Evolutionary conservation across 2,797 vertebrate species (phyloP).

Genomic region (Lemur catta): DNA sequence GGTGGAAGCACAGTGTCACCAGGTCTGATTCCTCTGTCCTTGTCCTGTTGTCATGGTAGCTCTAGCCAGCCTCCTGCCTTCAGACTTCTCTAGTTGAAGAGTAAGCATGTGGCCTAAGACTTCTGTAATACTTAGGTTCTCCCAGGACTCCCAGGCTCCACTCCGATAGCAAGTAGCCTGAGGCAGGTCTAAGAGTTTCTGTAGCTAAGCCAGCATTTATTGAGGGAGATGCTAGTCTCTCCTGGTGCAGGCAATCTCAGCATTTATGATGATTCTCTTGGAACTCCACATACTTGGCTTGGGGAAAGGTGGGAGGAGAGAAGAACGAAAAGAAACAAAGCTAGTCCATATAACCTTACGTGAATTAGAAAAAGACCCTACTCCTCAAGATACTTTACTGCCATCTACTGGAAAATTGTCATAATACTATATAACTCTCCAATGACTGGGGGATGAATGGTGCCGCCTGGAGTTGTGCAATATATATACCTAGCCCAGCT

Average conservation of each 20-base stretch:
- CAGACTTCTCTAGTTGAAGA: not conserved
- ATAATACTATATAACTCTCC: not conserved
- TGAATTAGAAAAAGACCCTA: not conserved
- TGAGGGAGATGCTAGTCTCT: not conserved
- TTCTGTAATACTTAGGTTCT: not conserved
- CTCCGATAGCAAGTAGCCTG: not conserved
- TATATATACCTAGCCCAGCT: not conserved
- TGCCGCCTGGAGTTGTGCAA: conserved; percentile 45
- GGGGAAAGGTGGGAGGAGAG: not conserved
- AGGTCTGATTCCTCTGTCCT: not conserved
- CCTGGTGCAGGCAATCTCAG: not conserved
- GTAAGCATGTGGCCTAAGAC: not conserved
- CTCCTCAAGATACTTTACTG: conserved; percentile 44
- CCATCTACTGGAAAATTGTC: conserved; percentile 58
- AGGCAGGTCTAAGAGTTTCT: not conserved
- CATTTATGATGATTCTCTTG: not conserved
- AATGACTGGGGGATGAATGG: not conserved
- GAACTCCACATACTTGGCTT: not conserved
- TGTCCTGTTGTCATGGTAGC: not conserved
- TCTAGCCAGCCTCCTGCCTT: not conserved
- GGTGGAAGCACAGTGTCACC: not conserved
- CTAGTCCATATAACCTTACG: not conserved
- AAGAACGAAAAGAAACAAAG: not conserved
- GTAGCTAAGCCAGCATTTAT: not conserved
- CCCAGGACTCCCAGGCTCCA: not conserved